Conservation (phyloP, 2,113 vertebrate genomes). For the Saguinus midas region DNA sequence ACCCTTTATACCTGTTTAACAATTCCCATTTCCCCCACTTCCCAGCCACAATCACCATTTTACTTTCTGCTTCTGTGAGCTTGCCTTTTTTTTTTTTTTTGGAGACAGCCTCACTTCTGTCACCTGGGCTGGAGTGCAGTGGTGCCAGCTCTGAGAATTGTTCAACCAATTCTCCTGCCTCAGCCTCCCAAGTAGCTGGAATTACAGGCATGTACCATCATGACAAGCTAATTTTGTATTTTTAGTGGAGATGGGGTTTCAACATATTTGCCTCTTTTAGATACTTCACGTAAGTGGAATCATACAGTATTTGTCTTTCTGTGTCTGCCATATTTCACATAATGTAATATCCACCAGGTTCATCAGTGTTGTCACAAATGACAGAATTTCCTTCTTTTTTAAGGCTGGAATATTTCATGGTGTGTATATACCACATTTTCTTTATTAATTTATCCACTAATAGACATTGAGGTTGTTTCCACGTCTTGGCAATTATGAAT, state of each 20-base stretch:
- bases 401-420: not conserved
- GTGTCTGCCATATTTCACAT: not conserved
- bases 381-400: not conserved
- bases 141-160: no score
- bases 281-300: rapidly evolving
- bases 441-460: rapidly evolving
- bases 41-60: not conserved
- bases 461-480: not conserved
- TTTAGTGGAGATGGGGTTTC: no score
- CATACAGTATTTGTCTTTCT: not conserved
- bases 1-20: not conserved
- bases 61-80: not conserved
- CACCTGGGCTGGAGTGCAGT: not conserved
- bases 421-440: not conserved
- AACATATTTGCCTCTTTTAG: not conserved
- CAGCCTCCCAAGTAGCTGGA: not conserved
- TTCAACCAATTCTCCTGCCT: not conserved
- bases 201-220: not conserved
- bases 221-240: no score
- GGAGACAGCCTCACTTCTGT: no score
- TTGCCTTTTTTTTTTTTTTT: not conserved
- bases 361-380: no score
- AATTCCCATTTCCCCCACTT: not conserved
- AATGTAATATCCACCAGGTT: rapidly evolving
- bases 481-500: no score